These are phyloP conservation scores for Pollenia amentaria DNA, from an alignment of 2,888 invertebrate species.

Conservation along the genomic window DNA sequence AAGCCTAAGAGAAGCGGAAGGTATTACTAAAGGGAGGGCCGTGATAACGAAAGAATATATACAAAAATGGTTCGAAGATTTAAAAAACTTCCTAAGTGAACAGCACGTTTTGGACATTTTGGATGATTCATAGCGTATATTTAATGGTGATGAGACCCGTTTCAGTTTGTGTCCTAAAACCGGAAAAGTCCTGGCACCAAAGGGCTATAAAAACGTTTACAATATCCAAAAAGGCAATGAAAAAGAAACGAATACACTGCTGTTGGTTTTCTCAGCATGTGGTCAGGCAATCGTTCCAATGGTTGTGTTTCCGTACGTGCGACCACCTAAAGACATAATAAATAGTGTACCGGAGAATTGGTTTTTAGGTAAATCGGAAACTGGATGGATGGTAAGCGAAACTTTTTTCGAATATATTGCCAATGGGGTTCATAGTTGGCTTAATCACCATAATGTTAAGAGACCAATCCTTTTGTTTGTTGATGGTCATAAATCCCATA, in stretches of 20 bases:
- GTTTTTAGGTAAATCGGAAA: slow-evolving; percentile 43
- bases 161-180: slow-evolving; percentile 54
- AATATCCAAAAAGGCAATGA: slow-evolving; percentile 42
- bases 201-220: slow-evolving; percentile 60
- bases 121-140: background rate
- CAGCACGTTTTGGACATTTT: slow-evolving; percentile 3
- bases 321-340: slow-evolving; percentile 45
- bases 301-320: slow-evolving; percentile 46
- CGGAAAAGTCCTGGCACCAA: slow-evolving; percentile 58
- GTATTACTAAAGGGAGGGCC: slow-evolving; percentile 63
- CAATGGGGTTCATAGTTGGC: too few relatives aligned
- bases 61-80: background rate
- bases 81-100: background rate
- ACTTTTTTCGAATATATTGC: slow-evolving; percentile 46
- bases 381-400: slow-evolving; percentile 46
- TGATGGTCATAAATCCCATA: too few relatives aligned
- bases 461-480: too few relatives aligned
- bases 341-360: slow-evolving; percentile 58
- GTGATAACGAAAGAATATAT: slow-evolving; percentile 44
- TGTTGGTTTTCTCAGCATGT: slow-evolving; percentile 50
- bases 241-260: slow-evolving; percentile 49
- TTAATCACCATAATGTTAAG: too few relatives aligned
- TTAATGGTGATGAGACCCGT: slow-evolving; percentile 22
- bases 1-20: slow-evolving; percentile 42
- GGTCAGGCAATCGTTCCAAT: slow-evolving; percentile 47